Base-by-base conservation (phyloP, 1,140 invertebrate species). In the Ips nitidus region DNA sequence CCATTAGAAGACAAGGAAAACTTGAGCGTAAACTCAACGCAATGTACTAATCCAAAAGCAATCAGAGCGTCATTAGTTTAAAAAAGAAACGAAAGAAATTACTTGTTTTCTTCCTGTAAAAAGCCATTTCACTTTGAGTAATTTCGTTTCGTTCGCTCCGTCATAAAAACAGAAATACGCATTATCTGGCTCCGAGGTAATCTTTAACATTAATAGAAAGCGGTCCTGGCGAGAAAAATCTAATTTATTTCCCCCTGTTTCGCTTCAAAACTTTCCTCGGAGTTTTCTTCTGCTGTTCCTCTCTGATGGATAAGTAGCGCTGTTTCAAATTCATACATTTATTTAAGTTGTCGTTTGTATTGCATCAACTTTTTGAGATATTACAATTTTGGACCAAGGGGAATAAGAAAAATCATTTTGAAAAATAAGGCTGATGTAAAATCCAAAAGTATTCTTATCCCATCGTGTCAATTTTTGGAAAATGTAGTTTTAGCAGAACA, bases 201-300 rank as follows among this genome's bases (percentile, higher is more conserved):
- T 70, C 68, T 70, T 70, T 70, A 63, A 65, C 68, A 70, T 70
- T 70, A 70, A 64, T 65, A 70, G 68, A 70, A 70, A 65, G 38
- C 62, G 68, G 55, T 69, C 68, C 68, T 70, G 68, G 52, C 41
- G 60, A 58, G 68, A 65, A 74, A 77, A 77, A 77, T 75, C 76
- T 75, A 77, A 77, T 77, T 74, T 76, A 66, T 66, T 71, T 75
- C 73, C 74, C 74, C 74, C 73, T 37, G 52, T n/a, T 5, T 55
- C 37, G 52, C 6, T 2, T n/a, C 8, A 55, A 38, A 55, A 55
- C n/a, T 55, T 55, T 55, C 5, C n/a, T 47, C 52, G 37, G 52
- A 55, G 52, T 2, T 55, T 7, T 1, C 37, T 55, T 55, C 4
- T 37, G 45, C 22, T 22, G 22, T 22, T 22, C 22, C 22, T 22